These are phyloP conservation scores for Platyscapa corneri DNA, from an alignment of 1,140 invertebrate genomes.

Conservation along the genomic window DNA sequence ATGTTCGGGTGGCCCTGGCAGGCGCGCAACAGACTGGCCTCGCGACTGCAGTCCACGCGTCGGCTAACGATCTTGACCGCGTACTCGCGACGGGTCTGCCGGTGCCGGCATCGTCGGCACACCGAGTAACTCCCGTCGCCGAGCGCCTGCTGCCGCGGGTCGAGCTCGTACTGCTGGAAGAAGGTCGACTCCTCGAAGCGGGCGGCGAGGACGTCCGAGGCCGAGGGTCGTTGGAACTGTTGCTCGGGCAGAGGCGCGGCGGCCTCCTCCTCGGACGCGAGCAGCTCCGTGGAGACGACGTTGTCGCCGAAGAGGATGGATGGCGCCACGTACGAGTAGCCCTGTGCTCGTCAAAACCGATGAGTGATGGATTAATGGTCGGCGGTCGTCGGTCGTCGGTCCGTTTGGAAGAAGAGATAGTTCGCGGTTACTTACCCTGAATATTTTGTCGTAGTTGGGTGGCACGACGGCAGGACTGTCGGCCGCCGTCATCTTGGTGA, in stretches of 20 bases:
- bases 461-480: conserved; percentile 94
- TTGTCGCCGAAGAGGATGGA: conserved; percentile 92
- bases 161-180: conserved; percentile 88
- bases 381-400: too few relatives aligned
- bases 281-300: conserved; percentile 81
- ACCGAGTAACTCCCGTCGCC: conserved; percentile 94
- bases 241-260: not conserved
- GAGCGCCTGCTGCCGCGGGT: conserved; percentile 79
- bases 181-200: conserved; percentile 85
- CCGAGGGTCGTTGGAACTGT: conserved; percentile 49
- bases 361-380: not conserved
- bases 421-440: conserved; percentile 86
- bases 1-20: conserved; percentile 94
- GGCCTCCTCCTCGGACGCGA: not conserved
- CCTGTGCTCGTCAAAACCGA: conserved; percentile 72
- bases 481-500: conserved; percentile 90
- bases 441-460: conserved; percentile 89
- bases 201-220: conserved; percentile 56
- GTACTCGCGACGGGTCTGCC: conserved; percentile 82
- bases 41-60: conserved; percentile 83
- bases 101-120: conserved; percentile 88
- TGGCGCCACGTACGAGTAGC: conserved; percentile 96
- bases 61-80: conserved; percentile 94
- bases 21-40: conserved; percentile 84
- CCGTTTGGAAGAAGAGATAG: too few relatives aligned